A percentile compares a stretch with the other conserved stretches of the same genome.
These are phyloP conservation scores for Scylla paramamosain DNA, from an alignment of 1,140 invertebrate genomes.

Conservation along the genomic window DNA sequence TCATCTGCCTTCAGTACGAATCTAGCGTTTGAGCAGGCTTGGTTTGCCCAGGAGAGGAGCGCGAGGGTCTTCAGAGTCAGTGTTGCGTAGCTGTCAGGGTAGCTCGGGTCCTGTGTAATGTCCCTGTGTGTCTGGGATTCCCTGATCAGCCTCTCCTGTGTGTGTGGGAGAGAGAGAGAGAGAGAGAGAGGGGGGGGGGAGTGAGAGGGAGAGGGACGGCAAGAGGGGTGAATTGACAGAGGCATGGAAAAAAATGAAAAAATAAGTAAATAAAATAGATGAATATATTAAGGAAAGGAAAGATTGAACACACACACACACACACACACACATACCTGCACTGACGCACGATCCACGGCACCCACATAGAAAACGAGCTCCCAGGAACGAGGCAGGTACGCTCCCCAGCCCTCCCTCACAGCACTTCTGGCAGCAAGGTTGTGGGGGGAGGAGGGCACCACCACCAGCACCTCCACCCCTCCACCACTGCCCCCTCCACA, in stretches of 20 bases:
- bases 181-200: too few relatives aligned
- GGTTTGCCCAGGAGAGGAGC: conserved; percentile 80
- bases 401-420: conserved; percentile 46
- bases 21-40: conserved; percentile 74
- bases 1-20: conserved; percentile 78
- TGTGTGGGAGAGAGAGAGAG: not conserved
- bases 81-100: conserved; percentile 81
- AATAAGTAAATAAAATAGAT: not conserved
- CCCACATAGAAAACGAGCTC: conserved; percentile 57
- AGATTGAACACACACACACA: not conserved
- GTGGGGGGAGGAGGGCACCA: conserved; percentile 49
- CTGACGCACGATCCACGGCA: not conserved
- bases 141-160: not conserved
- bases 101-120: conserved; percentile 80
- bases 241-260: not conserved
- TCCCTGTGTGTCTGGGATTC: conserved; percentile 79
- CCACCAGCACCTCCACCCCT: conserved; percentile 1
- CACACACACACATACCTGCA: conserved; percentile 64
- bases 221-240: not conserved
- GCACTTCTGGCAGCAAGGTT: conserved; percentile 41
- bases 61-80: conserved; percentile 81
- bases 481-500: not conserved
- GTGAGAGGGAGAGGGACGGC: not conserved
- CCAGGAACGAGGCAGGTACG: conserved; percentile 41
- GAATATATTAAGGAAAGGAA: not conserved